Evolutionary conservation across 2,888 invertebrate genomes (phyloP).

Genomic region (Tuberolachnus salignus): DNA sequence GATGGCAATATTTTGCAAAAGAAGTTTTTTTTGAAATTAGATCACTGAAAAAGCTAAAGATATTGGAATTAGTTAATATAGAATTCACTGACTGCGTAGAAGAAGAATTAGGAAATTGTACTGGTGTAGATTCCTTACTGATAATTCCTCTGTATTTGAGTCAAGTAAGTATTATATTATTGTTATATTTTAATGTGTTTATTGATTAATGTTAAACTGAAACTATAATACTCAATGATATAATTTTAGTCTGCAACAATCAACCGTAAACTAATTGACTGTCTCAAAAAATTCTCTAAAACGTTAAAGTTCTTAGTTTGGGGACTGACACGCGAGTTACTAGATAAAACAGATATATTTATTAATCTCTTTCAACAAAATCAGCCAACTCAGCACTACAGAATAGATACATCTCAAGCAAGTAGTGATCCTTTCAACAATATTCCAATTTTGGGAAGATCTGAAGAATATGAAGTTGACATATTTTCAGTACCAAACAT

Average conservation of each 20-base stretch:
- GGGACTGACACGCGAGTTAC: slow-evolving; percentile 81
- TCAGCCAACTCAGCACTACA: no score
- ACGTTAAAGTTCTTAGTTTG: slow-evolving; percentile 80
- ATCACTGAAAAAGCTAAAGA: slow-evolving; percentile 69
- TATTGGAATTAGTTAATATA: slow-evolving; percentile 81
- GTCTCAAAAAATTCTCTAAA: slow-evolving; percentile 70
- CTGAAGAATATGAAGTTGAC: no score
- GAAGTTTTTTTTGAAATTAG: slow-evolving; percentile 73
- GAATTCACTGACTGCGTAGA: slow-evolving; percentile 80
- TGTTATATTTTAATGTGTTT: neutral
- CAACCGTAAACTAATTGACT: slow-evolving; percentile 74
- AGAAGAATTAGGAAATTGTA: slow-evolving; percentile 74
- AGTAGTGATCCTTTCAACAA: no score
- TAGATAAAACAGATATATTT: slow-evolving; percentile 70
- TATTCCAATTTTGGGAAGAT: no score
- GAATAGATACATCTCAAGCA: no score
- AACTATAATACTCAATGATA: slow-evolving; percentile 28
- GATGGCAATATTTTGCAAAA: slow-evolving; percentile 66
- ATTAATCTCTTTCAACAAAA: no score
- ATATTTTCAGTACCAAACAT: no score
- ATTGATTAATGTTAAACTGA: no score
- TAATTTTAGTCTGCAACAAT: slow-evolving; percentile 74
- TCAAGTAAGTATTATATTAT: slow-evolving; percentile 63
- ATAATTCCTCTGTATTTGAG: slow-evolving; percentile 86
- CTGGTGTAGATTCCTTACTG: slow-evolving; percentile 72